These are phyloP conservation scores for Muscicapa adusta DNA, from an alignment of 2,113 vertebrate genomes.

Conservation along the genomic window DNA sequence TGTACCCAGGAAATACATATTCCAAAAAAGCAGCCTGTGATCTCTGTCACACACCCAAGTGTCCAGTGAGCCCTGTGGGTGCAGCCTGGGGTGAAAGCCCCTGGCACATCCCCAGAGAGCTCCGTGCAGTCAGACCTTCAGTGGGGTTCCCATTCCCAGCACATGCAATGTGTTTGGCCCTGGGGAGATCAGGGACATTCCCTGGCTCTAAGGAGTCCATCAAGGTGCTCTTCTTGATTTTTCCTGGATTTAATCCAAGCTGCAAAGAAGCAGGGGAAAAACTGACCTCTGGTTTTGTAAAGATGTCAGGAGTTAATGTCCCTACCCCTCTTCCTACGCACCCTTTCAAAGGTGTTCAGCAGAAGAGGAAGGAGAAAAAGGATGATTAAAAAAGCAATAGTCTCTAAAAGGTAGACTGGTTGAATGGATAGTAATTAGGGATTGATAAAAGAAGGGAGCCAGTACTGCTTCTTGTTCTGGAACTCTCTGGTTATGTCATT, in stretches of 20 bases:
- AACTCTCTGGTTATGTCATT: background rate
- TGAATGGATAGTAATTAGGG: background rate
- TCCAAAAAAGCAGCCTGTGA: background rate
- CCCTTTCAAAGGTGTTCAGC: background rate
- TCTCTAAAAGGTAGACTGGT: background rate
- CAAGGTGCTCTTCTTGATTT: background rate
- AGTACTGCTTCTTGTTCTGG: too few relatives aligned
- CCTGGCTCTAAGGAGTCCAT: background rate
- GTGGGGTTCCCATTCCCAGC: background rate
- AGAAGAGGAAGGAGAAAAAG: background rate
- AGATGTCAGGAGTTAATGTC: fast-evolving
- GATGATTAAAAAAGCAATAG: background rate
- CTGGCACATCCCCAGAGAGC: fast-evolving
- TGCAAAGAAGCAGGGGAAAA: background rate
- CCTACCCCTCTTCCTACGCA: background rate
- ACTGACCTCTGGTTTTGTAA: background rate
- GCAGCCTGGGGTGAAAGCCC: background rate
- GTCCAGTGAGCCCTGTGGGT: background rate
- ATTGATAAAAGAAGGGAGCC: too few relatives aligned
- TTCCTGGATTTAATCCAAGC: background rate
- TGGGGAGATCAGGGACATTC: background rate
- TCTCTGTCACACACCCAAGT: background rate
- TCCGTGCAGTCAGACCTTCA: background rate
- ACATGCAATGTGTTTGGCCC: fast-evolving
- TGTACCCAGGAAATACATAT: background rate